A percentile compares a stretch with the other conserved stretches of the same genome.
These are phyloP conservation scores for Oreocharis arfaki DNA, from an alignment of 2,113 vertebrate genomes.

Conservation along the genomic window DNA sequence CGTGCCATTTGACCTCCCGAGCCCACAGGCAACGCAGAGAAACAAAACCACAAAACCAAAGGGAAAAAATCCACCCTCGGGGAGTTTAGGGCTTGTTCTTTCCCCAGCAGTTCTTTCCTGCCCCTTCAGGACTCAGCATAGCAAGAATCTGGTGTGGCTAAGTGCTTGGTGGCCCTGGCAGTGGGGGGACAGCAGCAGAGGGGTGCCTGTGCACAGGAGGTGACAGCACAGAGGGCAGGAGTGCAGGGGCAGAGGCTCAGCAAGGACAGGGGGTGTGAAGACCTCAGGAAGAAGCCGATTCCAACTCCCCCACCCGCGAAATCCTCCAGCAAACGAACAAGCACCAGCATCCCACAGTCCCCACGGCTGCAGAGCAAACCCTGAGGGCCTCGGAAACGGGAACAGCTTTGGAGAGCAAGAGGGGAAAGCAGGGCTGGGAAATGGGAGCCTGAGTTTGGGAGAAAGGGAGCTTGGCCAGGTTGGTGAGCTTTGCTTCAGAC, in stretches of 20 bases:
- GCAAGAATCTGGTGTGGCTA: neutral
- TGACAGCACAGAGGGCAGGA: neutral
- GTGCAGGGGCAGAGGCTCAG: neutral
- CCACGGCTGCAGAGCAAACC: neutral
- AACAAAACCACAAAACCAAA: neutral
- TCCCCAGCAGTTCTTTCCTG: neutral
- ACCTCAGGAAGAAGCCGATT: neutral
- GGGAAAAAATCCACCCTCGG: neutral
- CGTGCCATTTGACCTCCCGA: neutral
- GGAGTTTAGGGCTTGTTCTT: neutral
- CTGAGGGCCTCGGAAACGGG: neutral
- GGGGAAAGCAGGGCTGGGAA: constrained; percentile 24
- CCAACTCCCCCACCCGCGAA: neutral
- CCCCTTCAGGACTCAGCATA: neutral
- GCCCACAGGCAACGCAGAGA: neutral
- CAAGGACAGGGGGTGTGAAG: neutral
- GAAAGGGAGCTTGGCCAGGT: neutral
- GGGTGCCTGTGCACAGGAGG: neutral
- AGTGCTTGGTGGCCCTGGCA: neutral
- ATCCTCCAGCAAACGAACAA: neutral
- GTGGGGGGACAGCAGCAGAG: neutral
- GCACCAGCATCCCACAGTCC: constrained; percentile 27
- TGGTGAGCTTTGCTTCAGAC: neutral
- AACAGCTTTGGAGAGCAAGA: neutral
- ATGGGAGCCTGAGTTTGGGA: neutral